Percentiles rank a stretch among this genome's conserved stretches.
Conservation (phyloP, 2,113 vertebrate genomes). For the Charina bottae region DNA sequence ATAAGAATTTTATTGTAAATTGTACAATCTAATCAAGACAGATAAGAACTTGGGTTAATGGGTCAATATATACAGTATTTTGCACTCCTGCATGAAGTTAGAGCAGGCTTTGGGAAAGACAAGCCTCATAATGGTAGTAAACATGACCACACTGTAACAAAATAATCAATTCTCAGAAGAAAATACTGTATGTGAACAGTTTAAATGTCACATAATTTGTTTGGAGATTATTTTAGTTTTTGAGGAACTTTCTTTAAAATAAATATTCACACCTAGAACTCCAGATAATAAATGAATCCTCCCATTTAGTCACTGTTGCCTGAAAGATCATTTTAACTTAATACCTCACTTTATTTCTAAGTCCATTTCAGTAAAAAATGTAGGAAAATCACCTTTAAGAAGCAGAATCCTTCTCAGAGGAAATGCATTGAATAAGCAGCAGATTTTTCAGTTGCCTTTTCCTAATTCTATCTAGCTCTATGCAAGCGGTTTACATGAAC, state of each 20-base stretch:
- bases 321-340: slow-evolving; percentile 26
- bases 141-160: neutral
- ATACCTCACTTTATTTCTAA: slow-evolving; percentile 38
- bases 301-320: slow-evolving; percentile 25
- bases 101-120: neutral
- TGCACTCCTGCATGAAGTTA: slow-evolving; percentile 44
- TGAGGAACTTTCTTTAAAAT: neutral
- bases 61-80: slow-evolving; percentile 50
- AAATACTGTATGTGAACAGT: neutral
- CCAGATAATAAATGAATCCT: slow-evolving; percentile 31
- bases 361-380: neutral
- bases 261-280: slow-evolving; percentile 28
- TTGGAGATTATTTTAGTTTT: slow-evolving; percentile 2
- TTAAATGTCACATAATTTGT: neutral
- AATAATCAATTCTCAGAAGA: neutral
- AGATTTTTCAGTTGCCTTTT: neutral
- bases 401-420: neutral
- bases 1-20: slow-evolving; percentile 52
- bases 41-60: slow-evolving; percentile 46
- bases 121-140: slow-evolving; percentile 17
- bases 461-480: no score
- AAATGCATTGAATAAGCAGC: neutral
- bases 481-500: no score
- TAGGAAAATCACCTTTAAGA: neutral
- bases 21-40: slow-evolving; percentile 60